Base-by-base conservation (phyloP, 2,113 vertebrate species). In the Irena cyanogastra region DNA sequence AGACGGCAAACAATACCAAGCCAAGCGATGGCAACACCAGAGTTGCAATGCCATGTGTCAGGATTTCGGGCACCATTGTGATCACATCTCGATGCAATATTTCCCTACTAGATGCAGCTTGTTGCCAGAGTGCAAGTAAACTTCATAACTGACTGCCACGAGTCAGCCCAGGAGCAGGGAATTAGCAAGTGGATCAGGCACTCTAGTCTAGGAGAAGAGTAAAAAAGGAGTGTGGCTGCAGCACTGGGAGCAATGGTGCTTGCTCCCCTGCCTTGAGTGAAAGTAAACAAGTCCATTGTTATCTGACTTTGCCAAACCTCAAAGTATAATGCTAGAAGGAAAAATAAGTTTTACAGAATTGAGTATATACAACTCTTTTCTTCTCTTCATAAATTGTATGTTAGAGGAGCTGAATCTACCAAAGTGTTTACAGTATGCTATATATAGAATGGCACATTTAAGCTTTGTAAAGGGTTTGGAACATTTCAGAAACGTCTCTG, bases 61-160 rank as follows among this genome's bases (percentile, higher is more conserved):
- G 97, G 98, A 98, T 98, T 98, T 97, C 57, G 97, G 98, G 98
- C 97, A 97, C 96, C 96, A 94, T 60, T 97, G 97, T 92, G 93
- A 84, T 95, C 97, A 91, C 83, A 96, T 82, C 97, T 98, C 68
- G 64, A 96, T 94, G 96, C 90, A 95, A 35, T 95, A 96, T 98
- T 98, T 98, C 96, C 49, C 0, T 87, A 76, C 72, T 60, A 64
- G 95, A 72, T 91, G 72, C 93, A 96, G 89, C 83, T 60, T 76
- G 77, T 94, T 95, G 89, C 83, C 92, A 96, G 95, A 97, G 93
- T 85, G 83, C 93, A 97, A 95, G 93, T 89, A 92, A 97, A 94
- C 94, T 65, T 97, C 45, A n/a, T 65, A 90, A 61, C 57, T 66
- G 89, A 96, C 79, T 87, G 53, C 66, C 83, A 88, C 10, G 4